Evolutionary conservation across 2,888 invertebrate species (phyloP).

Genomic region (Eumacrocentrus americanus): DNA sequence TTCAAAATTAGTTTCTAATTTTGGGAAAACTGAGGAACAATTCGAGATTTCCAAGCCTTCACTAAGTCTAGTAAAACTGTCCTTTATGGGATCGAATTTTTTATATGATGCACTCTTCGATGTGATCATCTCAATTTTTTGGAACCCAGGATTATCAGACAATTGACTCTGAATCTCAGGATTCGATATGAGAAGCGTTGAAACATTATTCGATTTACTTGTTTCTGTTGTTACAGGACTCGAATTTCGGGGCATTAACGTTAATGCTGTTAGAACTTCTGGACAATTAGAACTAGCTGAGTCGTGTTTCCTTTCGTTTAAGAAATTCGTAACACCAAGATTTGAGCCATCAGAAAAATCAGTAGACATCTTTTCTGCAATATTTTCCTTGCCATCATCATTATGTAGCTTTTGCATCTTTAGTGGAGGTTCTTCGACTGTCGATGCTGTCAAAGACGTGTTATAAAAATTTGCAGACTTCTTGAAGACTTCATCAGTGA

Average conservation of each 20-base stretch:
- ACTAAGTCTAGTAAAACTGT: too few relatives aligned
- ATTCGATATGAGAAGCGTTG: conserved; percentile 52
- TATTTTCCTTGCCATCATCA: conserved; percentile 48
- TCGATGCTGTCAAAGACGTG: conserved; percentile 21
- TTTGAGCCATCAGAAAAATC: conserved; percentile 53
- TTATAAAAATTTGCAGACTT: conserved; percentile 35
- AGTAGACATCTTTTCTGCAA: conserved; percentile 48
- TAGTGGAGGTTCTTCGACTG: conserved; percentile 44
- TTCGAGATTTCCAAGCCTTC: too few relatives aligned
- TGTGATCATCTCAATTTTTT: conserved; percentile 51
- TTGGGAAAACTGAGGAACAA: conserved; percentile 43
- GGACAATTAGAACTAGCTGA: conserved; percentile 47
- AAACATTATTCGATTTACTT: conserved; percentile 38
- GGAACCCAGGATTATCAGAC: conserved; percentile 54
- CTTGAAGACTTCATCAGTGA: conserved; percentile 45
- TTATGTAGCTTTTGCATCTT: conserved; percentile 47
- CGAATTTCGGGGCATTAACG: conserved; percentile 52
- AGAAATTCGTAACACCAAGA: conserved; percentile 50
- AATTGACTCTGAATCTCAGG: conserved; percentile 54
- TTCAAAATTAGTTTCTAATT: conserved; percentile 45
- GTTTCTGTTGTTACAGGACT: conserved; percentile 40
- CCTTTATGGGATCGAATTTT: too few relatives aligned
- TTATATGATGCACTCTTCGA: conserved; percentile 32
- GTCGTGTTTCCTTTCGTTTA: conserved; percentile 48
- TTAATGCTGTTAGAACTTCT: conserved; percentile 56